phyloP scores from a whole-genome alignment of 2,888 invertebrate species.

The Perizoma flavofasciatum region DNA sequence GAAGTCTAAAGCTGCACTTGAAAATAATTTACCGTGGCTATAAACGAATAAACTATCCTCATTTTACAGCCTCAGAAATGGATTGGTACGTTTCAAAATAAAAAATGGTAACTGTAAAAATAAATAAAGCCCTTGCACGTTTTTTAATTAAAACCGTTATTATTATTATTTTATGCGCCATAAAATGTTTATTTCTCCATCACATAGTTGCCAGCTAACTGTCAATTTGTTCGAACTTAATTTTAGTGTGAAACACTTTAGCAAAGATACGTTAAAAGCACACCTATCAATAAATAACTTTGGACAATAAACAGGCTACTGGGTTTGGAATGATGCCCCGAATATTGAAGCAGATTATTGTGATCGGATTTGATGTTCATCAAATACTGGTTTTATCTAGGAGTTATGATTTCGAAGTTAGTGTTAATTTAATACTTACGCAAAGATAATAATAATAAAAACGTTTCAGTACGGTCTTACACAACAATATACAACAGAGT shows the following conservation, averaged over 20 bases:
- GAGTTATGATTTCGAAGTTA: background rate
- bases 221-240: conserved; percentile 29
- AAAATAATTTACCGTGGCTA: conserved; percentile 23
- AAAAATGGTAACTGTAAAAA: conserved; percentile 31
- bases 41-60: conserved; percentile 28
- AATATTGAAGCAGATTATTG: conserved; percentile 12
- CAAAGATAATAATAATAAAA: background rate
- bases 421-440: background rate
- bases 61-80: conserved; percentile 30
- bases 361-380: background rate
- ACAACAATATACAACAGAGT: too few relatives aligned
- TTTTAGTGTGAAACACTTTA: conserved; percentile 19
- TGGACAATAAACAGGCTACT: conserved; percentile 21
- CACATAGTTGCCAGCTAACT: conserved; percentile 32
- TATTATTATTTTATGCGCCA: conserved; percentile 33
- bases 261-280: conserved; percentile 26
- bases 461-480: too few relatives aligned
- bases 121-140: conserved; percentile 30
- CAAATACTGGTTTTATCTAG: conserved; percentile 1
- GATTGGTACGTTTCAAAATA: conserved; percentile 26
- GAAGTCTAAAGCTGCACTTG: conserved; percentile 14
- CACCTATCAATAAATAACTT: conserved; percentile 30
- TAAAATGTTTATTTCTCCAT: conserved; percentile 35
- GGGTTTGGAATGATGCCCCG: conserved; percentile 15
- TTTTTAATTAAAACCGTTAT: conserved; percentile 35